These are phyloP conservation scores for Acanthisitta chloris DNA, from an alignment of 2,113 vertebrate genomes.

Conservation along the genomic window DNA sequence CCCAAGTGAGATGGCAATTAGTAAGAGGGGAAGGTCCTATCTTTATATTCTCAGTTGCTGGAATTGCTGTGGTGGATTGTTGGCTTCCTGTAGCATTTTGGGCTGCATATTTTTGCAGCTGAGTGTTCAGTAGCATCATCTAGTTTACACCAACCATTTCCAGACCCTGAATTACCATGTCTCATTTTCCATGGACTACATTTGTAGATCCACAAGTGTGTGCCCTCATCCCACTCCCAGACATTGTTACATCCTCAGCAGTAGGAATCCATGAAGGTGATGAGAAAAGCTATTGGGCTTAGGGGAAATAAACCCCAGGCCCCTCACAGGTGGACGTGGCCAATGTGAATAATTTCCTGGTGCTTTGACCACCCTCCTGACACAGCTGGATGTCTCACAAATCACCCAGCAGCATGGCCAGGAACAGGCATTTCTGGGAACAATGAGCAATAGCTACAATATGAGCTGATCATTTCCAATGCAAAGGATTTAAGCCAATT, in stretches of 20 bases:
- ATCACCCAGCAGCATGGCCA: not conserved
- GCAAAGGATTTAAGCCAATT: not conserved
- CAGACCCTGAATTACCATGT: not conserved
- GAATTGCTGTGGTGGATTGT: not conserved
- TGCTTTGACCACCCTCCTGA: not conserved
- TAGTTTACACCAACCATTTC: not conserved
- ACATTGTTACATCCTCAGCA: not conserved
- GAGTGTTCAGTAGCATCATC: not conserved
- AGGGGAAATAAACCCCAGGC: not conserved
- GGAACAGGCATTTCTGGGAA: not conserved
- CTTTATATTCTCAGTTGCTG: not conserved
- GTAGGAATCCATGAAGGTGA: not conserved
- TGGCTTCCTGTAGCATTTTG: not conserved
- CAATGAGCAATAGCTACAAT: not conserved
- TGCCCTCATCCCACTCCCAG: not conserved
- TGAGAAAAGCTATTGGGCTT: not conserved
- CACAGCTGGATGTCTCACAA: fast-evolving
- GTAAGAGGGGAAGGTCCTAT: not conserved
- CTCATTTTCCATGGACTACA: not conserved
- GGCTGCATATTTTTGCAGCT: not conserved
- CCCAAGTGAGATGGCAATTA: not conserved
- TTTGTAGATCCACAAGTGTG: not conserved
- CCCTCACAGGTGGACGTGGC: fast-evolving
- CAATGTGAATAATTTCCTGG: fast-evolving
- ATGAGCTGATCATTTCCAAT: not conserved